Base-by-base conservation (phyloP, 2,113 vertebrate genomes). In the Menidia beryllina region DNA sequence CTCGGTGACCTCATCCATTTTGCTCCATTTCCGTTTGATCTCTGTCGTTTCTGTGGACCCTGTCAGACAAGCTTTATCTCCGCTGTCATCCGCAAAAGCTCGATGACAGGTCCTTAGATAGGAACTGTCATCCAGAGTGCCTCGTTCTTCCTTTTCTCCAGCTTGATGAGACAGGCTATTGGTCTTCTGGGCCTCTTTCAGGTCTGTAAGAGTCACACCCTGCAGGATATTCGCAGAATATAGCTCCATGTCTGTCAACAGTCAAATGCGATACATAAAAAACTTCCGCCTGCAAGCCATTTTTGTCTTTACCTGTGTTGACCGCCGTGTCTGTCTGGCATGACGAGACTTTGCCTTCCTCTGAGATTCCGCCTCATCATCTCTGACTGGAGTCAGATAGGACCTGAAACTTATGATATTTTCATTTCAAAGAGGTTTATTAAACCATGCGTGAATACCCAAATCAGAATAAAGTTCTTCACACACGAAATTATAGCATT, bases 331-430 rank as follows among this genome's bases (percentile, higher is more conserved):
- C 90, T 98, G 96, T 50, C 97, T 91, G 58, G 96, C 96, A 71
- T 98, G 96, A 71, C 96, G 93, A 68, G 96, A 98, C 25, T 95
- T 95, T 0, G 97, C 96, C 88, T 96, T 98, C 79, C 96, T 94
- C 88, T 97, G 94, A 2, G 96, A 98, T 45, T 98, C 97, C 0
- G 96, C 96, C 56, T 98, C 97, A 68, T 98, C 96, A 84, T 98
- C 96, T 26, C 95, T 90, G 55, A 96, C 95, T 0, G 96, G 96
- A 20, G 95, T 93, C 89, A 97, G 90, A 83, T 95, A 91, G 0
- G 39, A 64, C 75, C 93, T 93, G 78, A 19, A 41, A 64, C n/a
- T n/a, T n/a, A n/a, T n/a, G n/a, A n/a, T n/a, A n/a, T n/a, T n/a
- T n/a, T n/a, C n/a, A n/a, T n/a, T n/a, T n/a, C n/a, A n/a, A n/a